A percentile compares a stretch with the other conserved stretches of the same genome.
Conservation (phyloP, 1,140 invertebrate genomes). For the Sitobion miscanthi region DNA sequence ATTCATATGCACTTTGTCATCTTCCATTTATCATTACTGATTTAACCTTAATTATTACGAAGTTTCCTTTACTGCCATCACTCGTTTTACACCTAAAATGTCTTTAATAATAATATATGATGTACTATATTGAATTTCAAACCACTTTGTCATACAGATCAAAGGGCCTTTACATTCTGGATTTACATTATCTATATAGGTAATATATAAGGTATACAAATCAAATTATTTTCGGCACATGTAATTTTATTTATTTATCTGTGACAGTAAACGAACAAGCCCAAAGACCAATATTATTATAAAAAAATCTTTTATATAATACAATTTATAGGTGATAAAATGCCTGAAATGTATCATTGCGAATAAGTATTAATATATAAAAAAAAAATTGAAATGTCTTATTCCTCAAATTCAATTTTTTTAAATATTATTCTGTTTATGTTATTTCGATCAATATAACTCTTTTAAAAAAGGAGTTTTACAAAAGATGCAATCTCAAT, state of each 20-base stretch:
- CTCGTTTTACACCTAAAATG: constrained; percentile 7
- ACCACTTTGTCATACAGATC: neutral
- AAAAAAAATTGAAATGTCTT: neutral
- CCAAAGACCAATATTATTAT: neutral
- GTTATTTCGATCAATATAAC: neutral
- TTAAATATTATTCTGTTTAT: neutral
- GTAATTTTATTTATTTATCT: neutral
- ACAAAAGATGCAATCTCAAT: neutral
- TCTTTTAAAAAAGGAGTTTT: neutral
- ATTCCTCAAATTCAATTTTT: neutral
- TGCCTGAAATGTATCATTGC: neutral
- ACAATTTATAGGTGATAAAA: neutral
- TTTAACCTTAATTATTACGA: neutral
- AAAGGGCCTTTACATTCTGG: neutral
- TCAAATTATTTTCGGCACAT: neutral
- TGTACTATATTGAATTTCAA: neutral
- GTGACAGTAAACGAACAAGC: neutral
- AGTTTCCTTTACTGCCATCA: neutral
- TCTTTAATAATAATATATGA: constrained; percentile 25
- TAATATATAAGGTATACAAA: neutral
- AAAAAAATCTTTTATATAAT: neutral
- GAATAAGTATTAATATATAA: neutral
- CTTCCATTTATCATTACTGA: constrained; percentile 26
- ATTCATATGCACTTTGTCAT: constrained; percentile 16
- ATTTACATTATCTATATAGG: neutral